Conservation (phyloP, 2,888 invertebrate genomes). For the Zootermopsis nevadensis region DNA sequence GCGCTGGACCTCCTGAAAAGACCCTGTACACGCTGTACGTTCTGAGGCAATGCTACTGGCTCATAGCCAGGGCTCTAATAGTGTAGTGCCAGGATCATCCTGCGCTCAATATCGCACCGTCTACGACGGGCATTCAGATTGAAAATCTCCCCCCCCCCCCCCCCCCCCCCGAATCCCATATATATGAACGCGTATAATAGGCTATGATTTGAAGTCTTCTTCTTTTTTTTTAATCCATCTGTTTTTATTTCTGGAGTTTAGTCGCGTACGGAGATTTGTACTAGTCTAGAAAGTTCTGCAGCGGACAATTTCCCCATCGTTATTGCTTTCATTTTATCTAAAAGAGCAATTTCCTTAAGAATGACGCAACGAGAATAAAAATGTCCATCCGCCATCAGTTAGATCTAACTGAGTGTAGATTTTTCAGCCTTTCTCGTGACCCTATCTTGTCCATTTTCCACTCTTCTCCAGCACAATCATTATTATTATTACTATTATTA, state of each 20-base stretch:
- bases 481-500: too few species aligned
- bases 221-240: background rate
- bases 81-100: background rate
- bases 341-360: conserved; percentile 13
- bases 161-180: too few species aligned
- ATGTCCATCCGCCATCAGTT: background rate
- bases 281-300: background rate
- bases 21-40: background rate
- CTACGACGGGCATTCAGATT: conserved; percentile 26
- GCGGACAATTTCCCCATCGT: background rate
- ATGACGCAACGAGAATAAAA: background rate
- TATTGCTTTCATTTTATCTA: background rate
- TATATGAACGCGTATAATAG: conserved; percentile 26
- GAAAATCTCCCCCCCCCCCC: conserved; percentile 21
- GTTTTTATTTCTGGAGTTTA: background rate
- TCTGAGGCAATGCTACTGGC: background rate
- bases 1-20: too few species aligned
- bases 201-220: conserved; percentile 23
- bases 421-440: background rate
- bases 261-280: background rate
- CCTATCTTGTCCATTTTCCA: conserved; percentile 4
- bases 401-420: background rate
- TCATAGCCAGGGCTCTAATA: background rate
- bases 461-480: background rate
- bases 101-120: conserved; percentile 28